Conservation (phyloP, 1,140 invertebrate species). For the Drosophila virilis region DNA sequence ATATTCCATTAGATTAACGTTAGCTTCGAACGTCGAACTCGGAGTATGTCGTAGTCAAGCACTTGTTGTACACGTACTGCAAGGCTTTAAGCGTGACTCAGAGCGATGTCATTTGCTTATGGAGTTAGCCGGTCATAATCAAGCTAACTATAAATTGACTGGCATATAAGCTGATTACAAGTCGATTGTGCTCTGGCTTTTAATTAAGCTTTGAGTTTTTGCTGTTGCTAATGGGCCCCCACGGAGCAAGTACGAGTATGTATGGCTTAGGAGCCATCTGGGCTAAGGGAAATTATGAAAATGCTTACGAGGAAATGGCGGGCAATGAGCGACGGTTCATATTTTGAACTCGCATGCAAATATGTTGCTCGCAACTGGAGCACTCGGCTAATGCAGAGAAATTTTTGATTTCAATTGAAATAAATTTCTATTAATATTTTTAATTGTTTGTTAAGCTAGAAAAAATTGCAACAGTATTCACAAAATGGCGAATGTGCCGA, state of each 20-base stretch:
- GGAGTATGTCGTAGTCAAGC: conserved; percentile 1
- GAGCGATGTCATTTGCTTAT: conserved; percentile 57
- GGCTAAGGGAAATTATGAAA: conserved; percentile 5
- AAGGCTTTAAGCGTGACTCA: conserved; percentile 13
- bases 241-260: background rate
- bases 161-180: conserved; percentile 74
- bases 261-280: background rate
- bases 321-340: conserved; percentile 9
- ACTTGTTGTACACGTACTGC: background rate
- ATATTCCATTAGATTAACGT: background rate
- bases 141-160: conserved; percentile 64
- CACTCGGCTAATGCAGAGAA: conserved; percentile 56
- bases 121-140: conserved; percentile 59
- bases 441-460: conserved; percentile 79
- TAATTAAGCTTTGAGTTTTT: conserved; percentile 29
- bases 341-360: conserved; percentile 29
- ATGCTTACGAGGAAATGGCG: background rate
- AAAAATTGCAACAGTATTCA: conserved; percentile 40
- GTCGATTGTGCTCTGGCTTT: conserved; percentile 49
- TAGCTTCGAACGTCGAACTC: background rate
- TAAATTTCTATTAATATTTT: conserved; percentile 83
- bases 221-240: background rate
- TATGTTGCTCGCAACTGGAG: conserved; percentile 11
- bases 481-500: conserved; percentile 41
- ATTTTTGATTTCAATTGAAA: conserved; percentile 82